Base-by-base conservation (phyloP, 2,113 vertebrate genomes). In the Oncorhynchus kisutch region DNA sequence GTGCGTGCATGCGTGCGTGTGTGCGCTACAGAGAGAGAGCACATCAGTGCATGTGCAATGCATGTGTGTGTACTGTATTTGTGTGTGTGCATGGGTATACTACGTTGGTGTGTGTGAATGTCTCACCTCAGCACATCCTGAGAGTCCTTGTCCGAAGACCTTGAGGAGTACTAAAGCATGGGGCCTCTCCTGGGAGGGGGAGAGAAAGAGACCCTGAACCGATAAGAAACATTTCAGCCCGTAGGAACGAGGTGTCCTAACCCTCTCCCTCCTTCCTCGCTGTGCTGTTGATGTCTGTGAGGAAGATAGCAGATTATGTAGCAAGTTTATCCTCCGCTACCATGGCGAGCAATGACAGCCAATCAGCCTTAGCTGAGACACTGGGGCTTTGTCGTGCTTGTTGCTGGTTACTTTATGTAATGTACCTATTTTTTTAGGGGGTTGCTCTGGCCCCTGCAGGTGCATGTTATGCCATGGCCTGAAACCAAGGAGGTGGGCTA, bases 141-240 rank as follows among this genome's bases (percentile, higher is more conserved):
- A 88, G 92, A 95, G 95, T 89, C 95, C 94, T 96, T 95, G 95
- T 90, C 90, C 85, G 67, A 83, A 94, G 94, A 93, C 95, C 95
- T 96, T 96, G 51, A 18, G 13, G 95, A 91, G 88, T 85, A 85
- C 90, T 81, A 78, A 91, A 87, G 90, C 91, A 89, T 31, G 67
- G 87, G 87, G 74, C 77, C 0, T 82, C 89, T 88, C 88, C 91
- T 92, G 88, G 88, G 94, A 93, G 89, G 82, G 85, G 48, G 70
- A 75, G 72, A 20, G 67, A 45, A 64, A 73, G 91, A 93, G 94
- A 77, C 90, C 86, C 76, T 88, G 92, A 91, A 79, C 75, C 94
- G 92, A 96, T 93, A 94, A 95, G 88, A 84, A 90, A 91, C 85
- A 78, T 92, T 89, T 84, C 86, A 89, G 78, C 60, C 74, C 73